Base-by-base conservation (phyloP, 1,140 invertebrate genomes). In the Temnothorax curvispinosus region DNA sequence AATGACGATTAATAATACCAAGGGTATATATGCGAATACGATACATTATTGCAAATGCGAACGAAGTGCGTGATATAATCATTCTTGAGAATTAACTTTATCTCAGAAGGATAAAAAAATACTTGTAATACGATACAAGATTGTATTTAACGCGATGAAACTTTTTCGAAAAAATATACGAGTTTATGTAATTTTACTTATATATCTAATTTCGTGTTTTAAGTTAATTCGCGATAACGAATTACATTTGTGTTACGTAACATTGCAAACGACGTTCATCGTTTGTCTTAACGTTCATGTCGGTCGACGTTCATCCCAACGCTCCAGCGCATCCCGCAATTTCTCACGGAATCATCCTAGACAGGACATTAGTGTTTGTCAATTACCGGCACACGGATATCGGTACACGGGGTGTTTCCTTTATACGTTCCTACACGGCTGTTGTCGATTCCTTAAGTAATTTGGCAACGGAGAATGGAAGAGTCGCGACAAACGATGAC, bases 301-400 rank as follows among this genome's bases (percentile, higher is more conserved):
- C 38, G 44, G 52, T 47, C 58, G n/a, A 9, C n/a, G 38, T 69
- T 62, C 60, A 64, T 67, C 44, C 27, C 38, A 41, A 8, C 71
- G 60, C 44, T 41, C 18, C 35, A 15, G 18, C 60, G 50, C 60
- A 52, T 54, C 62, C 62, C 50, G 52, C 69, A 72, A 81, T 89
- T 89, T 84, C 41, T 81, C 72, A 71, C 58, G 50, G 27, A 38
- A 81, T 89, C 85, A 47, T 74, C n/a, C 54, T 58, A 69, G 32
- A 2, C 47, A 44, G n/a, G 35, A 27, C 87, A 91, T 91, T 90
- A 90, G 82, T 90, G 86, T 88, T 91, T 91, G 90, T 91, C 90
- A 90, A 91, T 91, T 91, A 90, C 47, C 35, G 35, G 58, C 65
- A 21, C 11, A 38, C 27, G 35, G 11, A 56, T 38, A 69, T 80